Conservation (phyloP, 2,113 vertebrate species). For the Sardina pilchardus region DNA sequence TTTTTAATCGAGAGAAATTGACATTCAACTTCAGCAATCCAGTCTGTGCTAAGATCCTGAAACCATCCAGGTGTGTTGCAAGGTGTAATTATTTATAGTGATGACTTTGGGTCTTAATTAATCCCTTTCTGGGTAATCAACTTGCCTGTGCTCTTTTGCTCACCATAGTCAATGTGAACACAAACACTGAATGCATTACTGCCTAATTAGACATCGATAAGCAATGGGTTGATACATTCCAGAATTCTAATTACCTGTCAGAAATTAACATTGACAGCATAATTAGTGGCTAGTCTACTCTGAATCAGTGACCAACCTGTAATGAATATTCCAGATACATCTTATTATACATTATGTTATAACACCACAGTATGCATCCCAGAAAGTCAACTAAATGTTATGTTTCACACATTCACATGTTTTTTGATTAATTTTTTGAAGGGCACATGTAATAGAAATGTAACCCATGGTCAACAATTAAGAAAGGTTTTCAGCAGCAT, state of each 20-base stretch:
- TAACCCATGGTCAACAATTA: background rate
- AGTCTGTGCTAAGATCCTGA: background rate
- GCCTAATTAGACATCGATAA: constrained; percentile 32
- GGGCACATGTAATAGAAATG: background rate
- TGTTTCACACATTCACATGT: background rate
- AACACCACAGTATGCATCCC: background rate
- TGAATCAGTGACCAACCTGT: constrained; percentile 35
- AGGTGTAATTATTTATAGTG: constrained; percentile 8
- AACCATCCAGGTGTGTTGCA: background rate
- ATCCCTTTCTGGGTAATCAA: background rate
- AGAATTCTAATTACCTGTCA: constrained; percentile 41
- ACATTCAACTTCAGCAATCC: background rate
- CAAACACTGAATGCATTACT: constrained; percentile 35
- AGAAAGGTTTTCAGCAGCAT: no score
- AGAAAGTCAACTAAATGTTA: background rate
- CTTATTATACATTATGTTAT: background rate
- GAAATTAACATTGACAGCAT: constrained; percentile 26
- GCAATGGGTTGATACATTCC: constrained; percentile 29
- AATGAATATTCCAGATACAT: background rate
- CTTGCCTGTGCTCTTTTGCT: background rate
- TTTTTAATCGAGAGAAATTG: background rate
- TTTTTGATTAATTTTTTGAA: no score
- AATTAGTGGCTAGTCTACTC: constrained; percentile 13
- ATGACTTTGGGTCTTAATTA: constrained; percentile 31
- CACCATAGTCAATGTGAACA: constrained; percentile 12